phyloP scores from a whole-genome alignment of 2,113 vertebrate species.

The Lophotis ruficrista region DNA sequence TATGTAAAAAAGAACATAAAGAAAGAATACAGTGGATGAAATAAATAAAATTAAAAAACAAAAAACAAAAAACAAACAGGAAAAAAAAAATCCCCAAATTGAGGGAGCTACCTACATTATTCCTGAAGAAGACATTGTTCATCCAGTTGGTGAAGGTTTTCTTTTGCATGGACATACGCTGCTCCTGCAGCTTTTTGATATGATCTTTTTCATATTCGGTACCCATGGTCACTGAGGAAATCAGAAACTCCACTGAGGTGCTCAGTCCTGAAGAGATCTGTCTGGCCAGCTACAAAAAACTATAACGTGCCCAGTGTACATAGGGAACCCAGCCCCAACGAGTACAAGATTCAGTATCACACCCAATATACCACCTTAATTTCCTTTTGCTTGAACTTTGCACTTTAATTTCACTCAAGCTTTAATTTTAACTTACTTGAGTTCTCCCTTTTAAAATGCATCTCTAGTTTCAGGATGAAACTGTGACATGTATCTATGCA shows the following conservation, averaged over 20 bases:
- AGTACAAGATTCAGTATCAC: neutral
- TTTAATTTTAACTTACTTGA: neutral
- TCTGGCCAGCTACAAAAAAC: neutral
- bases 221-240: slow-evolving; percentile 69
- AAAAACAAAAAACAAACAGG: neutral
- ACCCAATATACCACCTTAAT: neutral
- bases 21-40: neutral
- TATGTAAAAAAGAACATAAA: fast-evolving
- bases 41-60: neutral
- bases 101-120: slow-evolving; percentile 69
- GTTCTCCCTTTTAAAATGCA: neutral
- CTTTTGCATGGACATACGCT: slow-evolving; percentile 87
- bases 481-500: neutral
- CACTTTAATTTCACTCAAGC: neutral
- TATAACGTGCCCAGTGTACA: neutral
- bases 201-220: slow-evolving; percentile 82
- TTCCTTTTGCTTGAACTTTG: slow-evolving; percentile 19
- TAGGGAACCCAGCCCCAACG: neutral
- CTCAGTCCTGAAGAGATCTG: neutral
- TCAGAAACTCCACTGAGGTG: neutral
- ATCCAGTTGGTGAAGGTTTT: slow-evolving; percentile 96
- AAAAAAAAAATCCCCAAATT: neutral
- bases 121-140: slow-evolving; percentile 85
- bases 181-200: slow-evolving; percentile 86
- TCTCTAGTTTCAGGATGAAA: neutral